A percentile compares a stretch with the other conserved stretches of the same genome.
Evolutionary conservation across 2,888 invertebrate species (phyloP).

Genomic region (Amblyjoppa fuscipennis): DNA sequence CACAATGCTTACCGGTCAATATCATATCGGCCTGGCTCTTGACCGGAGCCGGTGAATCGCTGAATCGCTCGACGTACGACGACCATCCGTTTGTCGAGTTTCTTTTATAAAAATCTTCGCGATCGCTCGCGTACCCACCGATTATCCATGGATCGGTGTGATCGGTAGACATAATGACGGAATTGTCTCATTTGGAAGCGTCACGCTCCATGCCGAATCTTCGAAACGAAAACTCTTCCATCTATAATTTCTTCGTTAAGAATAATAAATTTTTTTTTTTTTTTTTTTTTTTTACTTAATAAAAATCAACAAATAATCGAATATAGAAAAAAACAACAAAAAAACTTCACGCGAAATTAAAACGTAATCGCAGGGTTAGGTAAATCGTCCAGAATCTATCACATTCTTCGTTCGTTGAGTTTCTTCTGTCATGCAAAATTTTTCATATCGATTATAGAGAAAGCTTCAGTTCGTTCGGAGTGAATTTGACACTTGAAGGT

Average conservation of each 20-base stretch:
- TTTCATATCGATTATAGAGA: background rate
- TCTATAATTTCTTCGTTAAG: slow-evolving; percentile 24
- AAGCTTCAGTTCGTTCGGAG: slow-evolving; percentile 44
- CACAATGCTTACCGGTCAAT: slow-evolving; percentile 69
- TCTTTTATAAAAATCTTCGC: slow-evolving; percentile 32
- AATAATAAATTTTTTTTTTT: slow-evolving; percentile 40
- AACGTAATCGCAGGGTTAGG: slow-evolving; percentile 62
- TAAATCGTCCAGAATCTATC: slow-evolving; percentile 50
- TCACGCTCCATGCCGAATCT: slow-evolving; percentile 37
- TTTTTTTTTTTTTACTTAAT: slow-evolving; percentile 20
- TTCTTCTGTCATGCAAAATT: slow-evolving; percentile 56
- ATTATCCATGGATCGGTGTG: slow-evolving; percentile 47
- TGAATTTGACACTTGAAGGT: background rate
- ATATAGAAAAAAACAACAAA: background rate
- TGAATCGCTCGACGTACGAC: background rate
- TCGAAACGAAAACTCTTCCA: background rate
- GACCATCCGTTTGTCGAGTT: slow-evolving; percentile 40
- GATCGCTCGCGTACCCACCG: slow-evolving; percentile 30
- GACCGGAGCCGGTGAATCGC: slow-evolving; percentile 38
- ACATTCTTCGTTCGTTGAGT: slow-evolving; percentile 59
- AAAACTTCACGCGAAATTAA: slow-evolving; percentile 65
- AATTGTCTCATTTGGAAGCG: slow-evolving; percentile 37
- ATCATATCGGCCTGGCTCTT: slow-evolving; percentile 69
- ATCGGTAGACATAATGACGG: slow-evolving; percentile 64
- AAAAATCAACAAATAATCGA: slow-evolving; percentile 32